Conservation (phyloP, 2,797 vertebrate genomes). For the Ctenopoma kingsleyae region DNA sequence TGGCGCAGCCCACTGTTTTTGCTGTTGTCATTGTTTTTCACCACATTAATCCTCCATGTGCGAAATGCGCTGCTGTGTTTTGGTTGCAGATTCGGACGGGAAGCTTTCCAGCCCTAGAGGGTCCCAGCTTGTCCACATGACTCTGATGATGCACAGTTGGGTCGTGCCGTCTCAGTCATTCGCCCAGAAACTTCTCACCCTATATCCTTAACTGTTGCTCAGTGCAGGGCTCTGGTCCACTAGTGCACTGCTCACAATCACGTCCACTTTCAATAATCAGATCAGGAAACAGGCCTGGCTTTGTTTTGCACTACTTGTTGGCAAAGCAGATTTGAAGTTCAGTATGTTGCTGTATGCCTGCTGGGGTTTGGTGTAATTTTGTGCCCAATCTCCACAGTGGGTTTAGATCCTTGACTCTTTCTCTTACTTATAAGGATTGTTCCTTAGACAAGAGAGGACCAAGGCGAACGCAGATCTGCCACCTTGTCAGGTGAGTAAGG, state of each 20-base stretch:
- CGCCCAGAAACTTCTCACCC: slow-evolving; percentile 86
- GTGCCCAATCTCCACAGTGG: not conserved
- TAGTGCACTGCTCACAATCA: slow-evolving; percentile 51
- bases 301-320: slow-evolving; percentile 61
- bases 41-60: slow-evolving; percentile 5
- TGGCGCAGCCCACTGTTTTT: not conserved
- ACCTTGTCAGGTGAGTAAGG: slow-evolving; percentile 88
- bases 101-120: slow-evolving; percentile 80
- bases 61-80: slow-evolving; percentile 16
- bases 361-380: slow-evolving; percentile 15
- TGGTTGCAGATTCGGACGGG: slow-evolving; percentile 86
- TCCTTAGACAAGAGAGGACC: slow-evolving; percentile 77
- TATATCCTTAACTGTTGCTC: slow-evolving; percentile 87
- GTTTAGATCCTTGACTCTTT: slow-evolving; percentile 66
- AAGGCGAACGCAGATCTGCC: slow-evolving; percentile 86
- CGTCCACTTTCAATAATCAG: slow-evolving; percentile 70
- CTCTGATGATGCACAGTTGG: slow-evolving; percentile 93
- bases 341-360: slow-evolving; percentile 5
- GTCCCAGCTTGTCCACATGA: slow-evolving; percentile 90
- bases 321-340: slow-evolving; percentile 63
- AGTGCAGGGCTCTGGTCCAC: not conserved
- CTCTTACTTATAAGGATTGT: slow-evolving; percentile 88
- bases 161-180: slow-evolving; percentile 90
- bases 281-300: slow-evolving; percentile 71
- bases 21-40: slow-evolving; percentile 11